A percentile compares a stretch with the other conserved stretches of the same genome.
phyloP scores from a whole-genome alignment of 2,797 vertebrate genomes.

The Harpagifer antarcticus region DNA sequence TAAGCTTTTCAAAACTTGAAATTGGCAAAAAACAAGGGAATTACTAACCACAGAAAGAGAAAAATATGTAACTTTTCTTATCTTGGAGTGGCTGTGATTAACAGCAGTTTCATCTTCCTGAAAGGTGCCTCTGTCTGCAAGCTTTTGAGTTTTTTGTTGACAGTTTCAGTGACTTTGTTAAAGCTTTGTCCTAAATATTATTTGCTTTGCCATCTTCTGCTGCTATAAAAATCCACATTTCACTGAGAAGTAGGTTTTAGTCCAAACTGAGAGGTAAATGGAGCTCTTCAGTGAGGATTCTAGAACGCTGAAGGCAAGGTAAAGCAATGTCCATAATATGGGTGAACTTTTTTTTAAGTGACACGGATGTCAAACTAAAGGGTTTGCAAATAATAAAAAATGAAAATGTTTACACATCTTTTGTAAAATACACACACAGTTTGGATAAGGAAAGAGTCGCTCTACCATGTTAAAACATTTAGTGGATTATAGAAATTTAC shows the following conservation, averaged over 20 bases:
- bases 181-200: neutral
- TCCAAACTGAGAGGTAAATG: conserved; percentile 38
- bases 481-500: neutral
- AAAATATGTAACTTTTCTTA: conserved; percentile 35
- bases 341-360: neutral
- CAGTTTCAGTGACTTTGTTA: neutral
- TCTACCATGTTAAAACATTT: conserved; percentile 2
- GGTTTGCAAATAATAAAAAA: neutral
- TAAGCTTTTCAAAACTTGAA: conserved; percentile 78
- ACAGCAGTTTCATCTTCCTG: conserved; percentile 35
- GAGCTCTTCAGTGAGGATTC: conserved; percentile 35
- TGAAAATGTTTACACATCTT: neutral
- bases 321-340: conserved; percentile 1
- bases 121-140: neutral
- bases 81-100: conserved; percentile 61
- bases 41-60: conserved; percentile 55
- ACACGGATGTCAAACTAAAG: conserved; percentile 15
- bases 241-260: neutral
- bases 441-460: neutral
- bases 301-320: no score
- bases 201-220: neutral
- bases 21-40: conserved; percentile 51
- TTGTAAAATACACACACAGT: conserved; percentile 7
- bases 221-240: neutral
- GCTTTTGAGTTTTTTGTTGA: neutral